phyloP scores from a whole-genome alignment of 2,888 invertebrate genomes.

The Caenorhabditis drosophilae region DNA sequence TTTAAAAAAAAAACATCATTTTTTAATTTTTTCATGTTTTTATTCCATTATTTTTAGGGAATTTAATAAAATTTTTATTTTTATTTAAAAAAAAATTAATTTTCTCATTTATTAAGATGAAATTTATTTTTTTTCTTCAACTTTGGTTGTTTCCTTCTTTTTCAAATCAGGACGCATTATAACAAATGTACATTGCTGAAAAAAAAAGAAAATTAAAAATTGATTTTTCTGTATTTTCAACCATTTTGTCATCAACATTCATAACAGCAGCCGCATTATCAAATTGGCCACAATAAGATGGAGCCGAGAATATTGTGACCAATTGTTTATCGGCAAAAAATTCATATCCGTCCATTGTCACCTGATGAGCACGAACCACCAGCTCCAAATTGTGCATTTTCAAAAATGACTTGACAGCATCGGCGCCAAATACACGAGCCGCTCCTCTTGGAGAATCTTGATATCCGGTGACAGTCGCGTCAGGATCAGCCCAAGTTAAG shows the following conservation, averaged over 20 bases:
- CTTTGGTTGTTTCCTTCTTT: conserved; percentile 8
- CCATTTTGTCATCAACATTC: conserved; percentile 54
- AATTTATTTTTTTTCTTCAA: too few species aligned
- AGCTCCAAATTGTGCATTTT: conserved; percentile 50
- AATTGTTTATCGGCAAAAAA: conserved; percentile 70
- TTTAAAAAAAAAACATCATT: too few species aligned
- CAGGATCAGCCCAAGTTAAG: conserved; percentile 69
- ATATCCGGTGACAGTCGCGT: conserved; percentile 40
- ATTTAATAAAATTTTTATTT: too few species aligned
- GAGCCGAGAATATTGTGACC: conserved; percentile 51
- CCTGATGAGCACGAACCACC: conserved; percentile 66
- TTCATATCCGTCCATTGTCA: conserved; percentile 74
- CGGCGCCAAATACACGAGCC: conserved; percentile 53
- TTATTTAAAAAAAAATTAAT: too few species aligned
- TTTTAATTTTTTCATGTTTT: too few species aligned
- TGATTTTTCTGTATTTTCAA: neutral
- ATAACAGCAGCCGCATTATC: conserved; percentile 60
- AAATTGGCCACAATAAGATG: conserved; percentile 50
- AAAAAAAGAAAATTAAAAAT: neutral
- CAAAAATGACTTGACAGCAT: conserved; percentile 50
- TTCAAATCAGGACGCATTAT: conserved; percentile 11
- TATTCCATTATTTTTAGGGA: too few species aligned
- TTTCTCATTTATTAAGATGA: too few species aligned
- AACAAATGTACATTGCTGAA: conserved; percentile 8
- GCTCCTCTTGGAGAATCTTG: conserved; percentile 48